Evolutionary conservation across 2,113 vertebrate species (phyloP).

Genomic region (Oceanites oceanicus): DNA sequence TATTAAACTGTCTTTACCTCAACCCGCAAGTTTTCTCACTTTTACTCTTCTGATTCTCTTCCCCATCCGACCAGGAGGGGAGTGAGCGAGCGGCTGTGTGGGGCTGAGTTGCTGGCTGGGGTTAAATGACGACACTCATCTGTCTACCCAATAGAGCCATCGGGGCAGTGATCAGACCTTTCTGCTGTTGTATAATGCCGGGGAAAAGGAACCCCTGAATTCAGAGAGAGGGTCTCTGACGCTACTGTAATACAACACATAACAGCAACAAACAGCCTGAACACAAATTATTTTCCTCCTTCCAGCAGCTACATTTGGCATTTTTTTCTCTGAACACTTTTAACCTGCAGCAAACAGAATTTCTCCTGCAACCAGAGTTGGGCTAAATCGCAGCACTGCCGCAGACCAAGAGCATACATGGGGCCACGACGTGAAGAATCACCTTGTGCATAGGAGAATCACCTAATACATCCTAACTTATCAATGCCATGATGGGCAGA

Average conservation of each 20-base stretch:
- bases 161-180: not conserved
- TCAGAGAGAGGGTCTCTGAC: not conserved
- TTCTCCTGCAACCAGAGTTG: not conserved
- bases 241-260: not conserved
- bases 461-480: too few species aligned
- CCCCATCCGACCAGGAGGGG: too few species aligned
- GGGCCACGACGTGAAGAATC: not conserved
- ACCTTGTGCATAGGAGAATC: not conserved
- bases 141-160: not conserved
- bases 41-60: too few species aligned
- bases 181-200: not conserved
- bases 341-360: not conserved
- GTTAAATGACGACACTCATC: too few species aligned
- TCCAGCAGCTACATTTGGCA: not conserved
- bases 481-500: not conserved
- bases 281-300: not conserved
- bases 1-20: too few species aligned
- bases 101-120: too few species aligned
- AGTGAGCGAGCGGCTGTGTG: too few species aligned
- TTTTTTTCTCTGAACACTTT: not conserved
- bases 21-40: too few species aligned
- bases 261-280: not conserved
- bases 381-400: not conserved
- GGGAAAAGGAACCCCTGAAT: not conserved
- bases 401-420: accelerated